A percentile compares a stretch with the other conserved stretches of the same genome.
These are phyloP conservation scores for Virgularia gustaviana DNA, from an alignment of 92 coral and sea anemone species.

Conservation along the genomic window DNA sequence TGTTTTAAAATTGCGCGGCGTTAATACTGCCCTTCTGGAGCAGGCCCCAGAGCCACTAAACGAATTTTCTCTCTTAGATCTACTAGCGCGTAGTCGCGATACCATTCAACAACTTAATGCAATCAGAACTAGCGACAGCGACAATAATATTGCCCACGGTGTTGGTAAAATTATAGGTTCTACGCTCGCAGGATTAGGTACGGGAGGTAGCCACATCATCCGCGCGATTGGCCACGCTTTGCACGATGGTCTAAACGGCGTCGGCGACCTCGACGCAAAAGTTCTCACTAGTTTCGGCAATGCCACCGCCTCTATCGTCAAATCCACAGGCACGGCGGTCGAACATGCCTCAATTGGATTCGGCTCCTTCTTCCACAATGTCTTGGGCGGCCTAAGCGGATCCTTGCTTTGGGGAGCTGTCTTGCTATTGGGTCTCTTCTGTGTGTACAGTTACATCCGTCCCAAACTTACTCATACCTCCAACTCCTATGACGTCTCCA, in stretches of 20 bases:
- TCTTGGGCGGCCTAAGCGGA: slow-evolving; percentile 9
- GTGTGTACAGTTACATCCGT: background rate
- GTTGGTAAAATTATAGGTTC: slow-evolving; percentile 5
- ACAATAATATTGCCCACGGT: slow-evolving; percentile 1
- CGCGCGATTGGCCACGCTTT: background rate
- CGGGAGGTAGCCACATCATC: slow-evolving; percentile 9
- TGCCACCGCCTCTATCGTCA: background rate
- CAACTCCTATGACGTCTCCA: background rate
- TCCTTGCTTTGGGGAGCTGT: slow-evolving; percentile 23
- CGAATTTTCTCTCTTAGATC: slow-evolving; percentile 8
- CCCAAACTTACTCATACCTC: background rate
- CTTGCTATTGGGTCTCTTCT: background rate
- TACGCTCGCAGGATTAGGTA: background rate
- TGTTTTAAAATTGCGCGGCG: background rate
- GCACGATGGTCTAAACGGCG: background rate
- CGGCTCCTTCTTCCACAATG: slow-evolving; percentile 23
- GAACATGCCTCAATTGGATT: background rate
- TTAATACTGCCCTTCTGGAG: background rate
- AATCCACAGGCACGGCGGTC: background rate
- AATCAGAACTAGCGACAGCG: background rate
- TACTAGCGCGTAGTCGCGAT: slow-evolving; percentile 2
- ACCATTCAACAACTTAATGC: background rate
- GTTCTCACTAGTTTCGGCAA: background rate
- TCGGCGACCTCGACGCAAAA: background rate
- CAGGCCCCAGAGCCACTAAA: background rate